Evolutionary conservation across 2,888 invertebrate genomes (phyloP), one percentile per base, ranked within the genome.

Genomic region (Ypsolopha scabrella): DNA sequence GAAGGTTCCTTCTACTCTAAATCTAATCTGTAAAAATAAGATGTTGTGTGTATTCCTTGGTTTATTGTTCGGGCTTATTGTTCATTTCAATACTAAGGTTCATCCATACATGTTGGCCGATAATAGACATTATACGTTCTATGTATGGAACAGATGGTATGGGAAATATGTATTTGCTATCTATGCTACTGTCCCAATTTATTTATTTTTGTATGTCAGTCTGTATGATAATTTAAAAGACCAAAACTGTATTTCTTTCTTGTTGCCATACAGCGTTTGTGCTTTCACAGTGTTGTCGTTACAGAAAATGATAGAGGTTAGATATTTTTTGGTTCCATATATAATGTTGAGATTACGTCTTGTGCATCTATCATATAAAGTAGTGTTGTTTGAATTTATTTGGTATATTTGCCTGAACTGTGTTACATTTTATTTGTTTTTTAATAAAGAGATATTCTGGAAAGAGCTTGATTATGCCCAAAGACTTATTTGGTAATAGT

Each of bases 101-200:
- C 99, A 99, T 87, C 95, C 95, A 0, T 99, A 98, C 74, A 80
- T 98, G 43, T 74, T 99, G 13, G 96, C 99, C 0, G 99, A 99
- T 75, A 99, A 99, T 72, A 90, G 99, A 1, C 99, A 99, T 79
- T 97, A 95, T 60, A 92, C 94, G 0, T 99, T 99, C 70, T 99
- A 99, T 66, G 76, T 98, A 7, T 99, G 99, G 99, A 94, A 93
- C 63, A 88, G 94, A 54, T 89, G 97, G 68, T 94, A 92, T 63
- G 90, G 91, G 0, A 90, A 90, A 60, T 92, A 93, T 72, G 67
- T 76, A 41, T 82, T 86, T 61, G 89, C 93, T 0, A 90, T 89
- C 52, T 96, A 93, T 68, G 61, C 88, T 0, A 86, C 93, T 24
- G 85, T 93, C 43, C 95, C 96, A 0, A 56, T 91, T 0, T 97